phyloP scores from a whole-genome alignment of 2,797 vertebrate genomes.

The Percopsis omiscomaycus region DNA sequence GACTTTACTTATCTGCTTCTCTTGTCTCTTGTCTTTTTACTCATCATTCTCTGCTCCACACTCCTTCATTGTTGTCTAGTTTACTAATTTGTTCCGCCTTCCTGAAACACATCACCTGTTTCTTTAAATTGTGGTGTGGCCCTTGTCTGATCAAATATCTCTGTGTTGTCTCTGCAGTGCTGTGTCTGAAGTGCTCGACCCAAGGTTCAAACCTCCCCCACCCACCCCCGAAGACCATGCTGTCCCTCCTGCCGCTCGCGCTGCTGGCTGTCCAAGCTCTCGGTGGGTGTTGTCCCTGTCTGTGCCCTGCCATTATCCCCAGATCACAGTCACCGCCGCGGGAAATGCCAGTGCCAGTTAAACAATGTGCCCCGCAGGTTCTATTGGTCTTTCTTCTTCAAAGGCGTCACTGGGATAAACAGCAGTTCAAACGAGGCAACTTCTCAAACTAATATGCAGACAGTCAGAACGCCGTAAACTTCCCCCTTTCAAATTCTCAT shows the following conservation, averaged over 20 bases:
- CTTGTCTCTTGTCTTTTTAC: too few species aligned
- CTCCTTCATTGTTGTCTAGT: background rate
- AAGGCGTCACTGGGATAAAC: slow-evolving; percentile 43
- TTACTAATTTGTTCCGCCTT: background rate
- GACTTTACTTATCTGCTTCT: too few species aligned
- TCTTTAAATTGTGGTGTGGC: background rate
- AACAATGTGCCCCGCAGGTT: slow-evolving; percentile 48
- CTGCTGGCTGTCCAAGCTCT: slow-evolving; percentile 67
- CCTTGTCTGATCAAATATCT: slow-evolving; percentile 38
- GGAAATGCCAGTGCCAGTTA: slow-evolving; percentile 48
- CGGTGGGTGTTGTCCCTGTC: slow-evolving; percentile 66
- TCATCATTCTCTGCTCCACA: too few species aligned
- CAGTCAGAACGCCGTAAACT: slow-evolving; percentile 40
- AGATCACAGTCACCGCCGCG: slow-evolving; percentile 38
- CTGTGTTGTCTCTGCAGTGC: slow-evolving; percentile 47
- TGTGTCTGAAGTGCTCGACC: slow-evolving; percentile 57
- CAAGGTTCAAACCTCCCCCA: slow-evolving; percentile 39
- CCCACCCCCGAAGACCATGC: slow-evolving; percentile 62
- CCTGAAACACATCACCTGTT: background rate
- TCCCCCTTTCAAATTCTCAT: slow-evolving; percentile 38
- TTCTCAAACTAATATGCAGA: slow-evolving; percentile 44
- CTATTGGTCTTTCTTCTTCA: slow-evolving; percentile 48
- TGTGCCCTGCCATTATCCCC: slow-evolving; percentile 44
- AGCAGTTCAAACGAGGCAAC: slow-evolving; percentile 44
- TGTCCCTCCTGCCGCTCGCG: slow-evolving; percentile 66